phyloP scores from a whole-genome alignment of 2,888 invertebrate genomes.

The Xylophagus ater region DNA sequence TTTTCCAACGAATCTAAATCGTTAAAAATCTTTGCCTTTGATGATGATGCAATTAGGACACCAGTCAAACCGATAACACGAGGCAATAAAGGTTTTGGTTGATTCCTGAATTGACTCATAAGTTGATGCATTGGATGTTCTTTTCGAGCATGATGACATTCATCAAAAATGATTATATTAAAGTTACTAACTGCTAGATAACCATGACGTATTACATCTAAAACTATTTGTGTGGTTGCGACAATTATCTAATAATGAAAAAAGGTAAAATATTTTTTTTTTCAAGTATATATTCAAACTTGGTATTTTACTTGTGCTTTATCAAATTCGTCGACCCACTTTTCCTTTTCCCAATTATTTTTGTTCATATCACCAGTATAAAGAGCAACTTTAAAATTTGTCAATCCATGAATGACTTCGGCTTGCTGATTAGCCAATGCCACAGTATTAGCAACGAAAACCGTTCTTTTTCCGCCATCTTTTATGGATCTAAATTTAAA shows the following conservation, averaged over 20 bases:
- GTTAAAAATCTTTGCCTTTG: conserved; percentile 43
- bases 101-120: conserved; percentile 51
- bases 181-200: conserved; percentile 49
- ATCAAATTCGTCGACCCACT: conserved; percentile 55
- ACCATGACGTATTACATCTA: conserved; percentile 54
- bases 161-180: conserved; percentile 83
- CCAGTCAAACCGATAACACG: conserved; percentile 79
- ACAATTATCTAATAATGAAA: conserved; percentile 28
- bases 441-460: conserved; percentile 74
- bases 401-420: conserved; percentile 47
- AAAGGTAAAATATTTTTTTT: background rate
- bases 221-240: conserved; percentile 73
- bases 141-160: conserved; percentile 81
- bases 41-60: conserved; percentile 67
- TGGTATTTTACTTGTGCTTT: conserved; percentile 45
- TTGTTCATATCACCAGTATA: conserved; percentile 64
- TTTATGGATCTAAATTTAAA: conserved; percentile 37
- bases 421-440: conserved; percentile 72
- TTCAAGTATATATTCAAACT: background rate
- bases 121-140: conserved; percentile 73
- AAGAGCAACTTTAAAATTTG: conserved; percentile 51
- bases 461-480: conserved; percentile 61
- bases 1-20: conserved; percentile 55
- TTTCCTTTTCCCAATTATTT: conserved; percentile 55
- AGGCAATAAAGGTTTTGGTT: conserved; percentile 44